A percentile compares a stretch with the other conserved stretches of the same genome.
Conservation (phyloP, 1,140 invertebrate species). For the Gyrodactylus salaris region DNA sequence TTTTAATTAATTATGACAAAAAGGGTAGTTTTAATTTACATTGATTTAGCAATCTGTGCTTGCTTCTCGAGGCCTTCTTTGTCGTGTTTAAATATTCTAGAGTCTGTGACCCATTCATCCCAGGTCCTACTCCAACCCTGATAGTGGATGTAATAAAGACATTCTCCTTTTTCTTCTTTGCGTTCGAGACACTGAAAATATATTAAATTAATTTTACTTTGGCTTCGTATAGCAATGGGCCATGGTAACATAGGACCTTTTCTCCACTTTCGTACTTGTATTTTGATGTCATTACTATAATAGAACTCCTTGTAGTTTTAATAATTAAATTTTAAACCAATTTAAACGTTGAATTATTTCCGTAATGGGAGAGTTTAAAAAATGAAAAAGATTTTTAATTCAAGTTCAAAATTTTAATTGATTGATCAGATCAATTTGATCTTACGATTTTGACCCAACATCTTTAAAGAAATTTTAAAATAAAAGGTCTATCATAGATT, state of each 20-base stretch:
- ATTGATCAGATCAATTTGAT: too few relatives aligned
- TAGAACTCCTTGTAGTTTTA: too few relatives aligned
- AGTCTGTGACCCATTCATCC: slow-evolving; percentile 90
- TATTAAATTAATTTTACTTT: neutral
- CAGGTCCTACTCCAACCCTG: slow-evolving; percentile 21
- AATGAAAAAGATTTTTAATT: too few relatives aligned
- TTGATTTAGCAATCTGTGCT: slow-evolving; percentile 38
- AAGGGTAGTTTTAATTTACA: neutral
- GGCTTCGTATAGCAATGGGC: neutral
- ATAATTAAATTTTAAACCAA: too few relatives aligned
- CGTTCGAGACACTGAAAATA: neutral
- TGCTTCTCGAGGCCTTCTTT: slow-evolving; percentile 57
- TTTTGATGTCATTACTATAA: too few relatives aligned
- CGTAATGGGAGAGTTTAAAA: too few relatives aligned
- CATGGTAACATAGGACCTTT: neutral
- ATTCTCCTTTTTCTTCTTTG: neutral
- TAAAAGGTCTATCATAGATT: too few relatives aligned
- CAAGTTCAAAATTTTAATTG: too few relatives aligned
- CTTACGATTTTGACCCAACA: too few relatives aligned
- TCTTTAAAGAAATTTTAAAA: too few relatives aligned
- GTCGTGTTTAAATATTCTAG: slow-evolving; percentile 56
- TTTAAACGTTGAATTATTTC: too few relatives aligned
- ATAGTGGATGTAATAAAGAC: neutral
- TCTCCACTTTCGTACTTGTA: neutral
- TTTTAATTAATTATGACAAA: slow-evolving; percentile 32